Evolutionary conservation across 1,140 invertebrate genomes (phyloP), one percentile per base, ranked within the genome.

Genomic region (Rhizoglyphus robini): DNA sequence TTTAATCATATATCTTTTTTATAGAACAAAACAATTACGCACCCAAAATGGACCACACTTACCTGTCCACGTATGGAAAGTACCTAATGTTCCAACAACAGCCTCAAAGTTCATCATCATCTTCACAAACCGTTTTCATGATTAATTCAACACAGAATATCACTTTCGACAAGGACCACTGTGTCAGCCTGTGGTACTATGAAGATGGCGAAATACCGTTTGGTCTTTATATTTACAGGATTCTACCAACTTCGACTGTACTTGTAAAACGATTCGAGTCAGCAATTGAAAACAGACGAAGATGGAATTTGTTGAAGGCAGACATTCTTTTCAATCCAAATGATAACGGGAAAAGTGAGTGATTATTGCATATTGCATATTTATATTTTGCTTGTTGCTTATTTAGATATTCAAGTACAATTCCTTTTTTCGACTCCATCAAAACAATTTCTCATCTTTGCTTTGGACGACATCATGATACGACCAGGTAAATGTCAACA

Each of bases 401-500:
- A 11, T 41, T 41, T 41, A 41, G 18, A 11, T 41, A 18, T 41
- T 41, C 36, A 41, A 41, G 8, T 11, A 11, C 18, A 11, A 54
- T 54, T 41, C 18, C 8, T 8, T 25, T 32, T 32, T 8, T 25
- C 51, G 5, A 32, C 58, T 34, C 27, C 29, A 60, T 1, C 2
- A 15, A 32, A 60, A 46, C 27, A 29, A 11, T 60, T 60, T 27
- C 36, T 32, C 15, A 60, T 60, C 13, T 60, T 60, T 46, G 58
- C 58, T 23, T 49, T 69, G 13, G 68, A 69, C 32, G 59, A 67
- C 38, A 65, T 67, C 25, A 30, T 1, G 29, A 13, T 60, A 23
- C 48, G 48, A 23, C 32, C 32, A 34, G 18, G 15, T n/a, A 3
- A 32, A 18, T 58, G 54, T 34, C n/a, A n/a, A 3, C 54, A 58